These are phyloP conservation scores for Ammospiza maritima DNA, from an alignment of 2,797 vertebrate genomes.

Conservation along the genomic window DNA sequence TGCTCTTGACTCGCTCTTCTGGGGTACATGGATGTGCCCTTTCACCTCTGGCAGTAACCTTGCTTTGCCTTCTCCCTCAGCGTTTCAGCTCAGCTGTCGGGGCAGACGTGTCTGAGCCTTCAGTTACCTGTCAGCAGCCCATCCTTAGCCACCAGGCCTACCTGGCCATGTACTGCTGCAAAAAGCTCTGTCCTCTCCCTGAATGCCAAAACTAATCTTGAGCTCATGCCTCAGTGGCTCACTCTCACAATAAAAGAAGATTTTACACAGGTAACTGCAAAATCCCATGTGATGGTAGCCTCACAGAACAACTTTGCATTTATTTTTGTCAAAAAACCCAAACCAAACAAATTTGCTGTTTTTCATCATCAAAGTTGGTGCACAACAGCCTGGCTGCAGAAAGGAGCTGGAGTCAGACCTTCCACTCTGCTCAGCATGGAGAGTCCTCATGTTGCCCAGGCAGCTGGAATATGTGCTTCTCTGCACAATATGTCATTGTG, in stretches of 20 bases:
- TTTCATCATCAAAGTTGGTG: background rate
- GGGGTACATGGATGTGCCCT: background rate
- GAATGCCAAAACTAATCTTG: background rate
- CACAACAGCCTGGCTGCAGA: background rate
- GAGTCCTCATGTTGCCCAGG: background rate
- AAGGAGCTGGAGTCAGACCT: slow-evolving; percentile 32
- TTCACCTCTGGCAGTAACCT: background rate
- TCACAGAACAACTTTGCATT: background rate
- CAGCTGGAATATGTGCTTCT: slow-evolving; percentile 52
- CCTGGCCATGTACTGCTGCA: background rate
- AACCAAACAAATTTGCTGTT: background rate
- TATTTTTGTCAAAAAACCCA: background rate
- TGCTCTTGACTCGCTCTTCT: background rate
- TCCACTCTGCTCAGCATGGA: slow-evolving; percentile 56
- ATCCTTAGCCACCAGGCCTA: background rate
- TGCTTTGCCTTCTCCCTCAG: background rate
- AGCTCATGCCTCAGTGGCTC: background rate
- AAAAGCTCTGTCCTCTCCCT: background rate
- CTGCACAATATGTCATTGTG: slow-evolving; percentile 49
- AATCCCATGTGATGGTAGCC: background rate
- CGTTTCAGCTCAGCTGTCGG: background rate
- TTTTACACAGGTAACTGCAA: background rate
- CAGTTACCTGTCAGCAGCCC: background rate
- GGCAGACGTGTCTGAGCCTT: background rate
- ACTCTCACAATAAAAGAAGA: background rate